phyloP scores from a whole-genome alignment of 2,797 vertebrate species.

The Aldrovandia affinis region DNA sequence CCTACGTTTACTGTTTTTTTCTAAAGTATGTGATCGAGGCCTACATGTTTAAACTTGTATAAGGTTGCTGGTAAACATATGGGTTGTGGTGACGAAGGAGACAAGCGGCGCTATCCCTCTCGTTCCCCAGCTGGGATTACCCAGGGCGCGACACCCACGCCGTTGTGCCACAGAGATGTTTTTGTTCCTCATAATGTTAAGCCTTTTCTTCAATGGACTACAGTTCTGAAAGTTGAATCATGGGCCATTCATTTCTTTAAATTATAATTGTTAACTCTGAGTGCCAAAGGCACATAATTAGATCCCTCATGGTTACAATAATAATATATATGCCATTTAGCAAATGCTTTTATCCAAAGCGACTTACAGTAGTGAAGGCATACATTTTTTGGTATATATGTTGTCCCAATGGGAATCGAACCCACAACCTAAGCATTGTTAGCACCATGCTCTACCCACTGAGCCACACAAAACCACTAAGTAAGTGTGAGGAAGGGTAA shows the following conservation, averaged over 20 bases:
- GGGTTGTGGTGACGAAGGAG: conserved; percentile 40
- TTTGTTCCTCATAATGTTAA: conserved; percentile 69
- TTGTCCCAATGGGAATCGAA: too few species aligned
- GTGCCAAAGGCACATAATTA: neutral
- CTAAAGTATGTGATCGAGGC: conserved; percentile 3
- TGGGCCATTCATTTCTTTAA: conserved; percentile 33
- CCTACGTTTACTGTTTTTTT: neutral
- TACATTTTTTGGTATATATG: too few species aligned
- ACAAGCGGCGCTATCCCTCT: conserved; percentile 37
- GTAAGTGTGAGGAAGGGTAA: neutral
- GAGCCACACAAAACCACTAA: too few species aligned
- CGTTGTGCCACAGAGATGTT: conserved; percentile 56
- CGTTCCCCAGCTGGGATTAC: conserved; percentile 56
- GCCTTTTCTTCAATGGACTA: conserved; percentile 49
- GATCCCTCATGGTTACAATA: neutral
- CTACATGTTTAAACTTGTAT: conserved; percentile 47
- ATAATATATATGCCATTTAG: too few species aligned
- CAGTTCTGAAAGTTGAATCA: conserved; percentile 44
- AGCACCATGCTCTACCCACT: too few species aligned
- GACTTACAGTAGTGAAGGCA: too few species aligned
- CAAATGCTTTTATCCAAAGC: too few species aligned
- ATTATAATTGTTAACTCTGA: conserved; percentile 11
- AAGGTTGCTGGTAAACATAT: conserved; percentile 23
- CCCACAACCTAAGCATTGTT: too few species aligned
- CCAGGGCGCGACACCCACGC: conserved; percentile 53